A percentile compares a stretch with the other conserved stretches of the same genome.
phyloP scores from a whole-genome alignment of 1,140 invertebrate genomes.

The Eumeta japonica region DNA sequence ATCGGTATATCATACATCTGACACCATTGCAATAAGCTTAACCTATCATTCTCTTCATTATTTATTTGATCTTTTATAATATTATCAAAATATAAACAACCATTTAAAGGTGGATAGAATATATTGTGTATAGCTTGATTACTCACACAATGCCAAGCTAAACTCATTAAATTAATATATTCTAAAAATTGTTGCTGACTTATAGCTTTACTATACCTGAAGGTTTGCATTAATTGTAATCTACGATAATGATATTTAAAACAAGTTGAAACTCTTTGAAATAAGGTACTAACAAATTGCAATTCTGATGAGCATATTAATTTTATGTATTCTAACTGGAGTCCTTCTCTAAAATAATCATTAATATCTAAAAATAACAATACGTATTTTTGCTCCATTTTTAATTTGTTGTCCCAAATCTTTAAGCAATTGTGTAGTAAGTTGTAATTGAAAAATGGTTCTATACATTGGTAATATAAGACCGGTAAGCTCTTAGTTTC shows the following conservation, averaged over 20 bases:
- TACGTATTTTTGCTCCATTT: constrained; percentile 7
- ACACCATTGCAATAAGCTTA: constrained; percentile 17
- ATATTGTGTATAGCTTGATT: constrained; percentile 11
- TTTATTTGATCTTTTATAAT: background rate
- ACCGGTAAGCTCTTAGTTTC: constrained; percentile 14
- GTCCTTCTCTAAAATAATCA: background rate
- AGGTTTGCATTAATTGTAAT: constrained; percentile 15
- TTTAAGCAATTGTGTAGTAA: constrained; percentile 12
- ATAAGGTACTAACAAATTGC: constrained; percentile 10
- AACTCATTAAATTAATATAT: constrained; percentile 15
- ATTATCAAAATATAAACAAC: constrained; percentile 12
- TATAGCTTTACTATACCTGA: constrained; percentile 11
- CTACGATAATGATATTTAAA: constrained; percentile 20
- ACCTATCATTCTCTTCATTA: constrained; percentile 10
- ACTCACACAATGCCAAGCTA: constrained; percentile 15
- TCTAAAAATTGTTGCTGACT: constrained; percentile 10
- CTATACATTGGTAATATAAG: constrained; percentile 12
- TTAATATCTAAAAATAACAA: background rate
- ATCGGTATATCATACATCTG: constrained; percentile 13
- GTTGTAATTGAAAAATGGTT: constrained; percentile 11
- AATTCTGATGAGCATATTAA: background rate
- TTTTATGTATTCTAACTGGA: background rate
- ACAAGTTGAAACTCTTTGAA: constrained; percentile 14
- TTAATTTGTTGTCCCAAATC: constrained; percentile 15
- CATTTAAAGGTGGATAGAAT: constrained; percentile 12